phyloP scores from a whole-genome alignment of 2,797 vertebrate species.

The Parauchenoglanis ngamensis region DNA sequence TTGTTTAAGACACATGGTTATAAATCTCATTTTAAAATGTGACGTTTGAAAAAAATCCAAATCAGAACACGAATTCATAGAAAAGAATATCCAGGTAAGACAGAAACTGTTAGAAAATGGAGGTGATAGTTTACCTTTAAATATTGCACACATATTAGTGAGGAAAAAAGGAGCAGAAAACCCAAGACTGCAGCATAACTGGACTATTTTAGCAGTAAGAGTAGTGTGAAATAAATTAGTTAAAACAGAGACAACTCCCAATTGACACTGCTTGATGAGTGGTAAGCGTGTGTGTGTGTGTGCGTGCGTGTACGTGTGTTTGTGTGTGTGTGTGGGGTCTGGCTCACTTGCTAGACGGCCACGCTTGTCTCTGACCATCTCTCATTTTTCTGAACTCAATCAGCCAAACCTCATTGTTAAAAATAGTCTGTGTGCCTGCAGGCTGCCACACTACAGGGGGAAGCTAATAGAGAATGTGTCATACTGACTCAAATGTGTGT shows the following conservation, averaged over 20 bases:
- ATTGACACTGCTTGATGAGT: background rate
- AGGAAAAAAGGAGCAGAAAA: background rate
- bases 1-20: background rate
- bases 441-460: conserved; percentile 64
- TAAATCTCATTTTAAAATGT: background rate
- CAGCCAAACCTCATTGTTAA: conserved; percentile 75
- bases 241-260: conserved; percentile 1
- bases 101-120: background rate
- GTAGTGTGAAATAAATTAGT: background rate
- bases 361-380: conserved; percentile 48
- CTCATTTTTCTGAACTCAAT: conserved; percentile 62
- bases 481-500: conserved; percentile 43
- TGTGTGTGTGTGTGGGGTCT: conserved; percentile 12
- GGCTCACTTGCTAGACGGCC: conserved; percentile 27
- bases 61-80: background rate
- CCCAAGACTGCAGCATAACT: background rate
- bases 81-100: background rate
- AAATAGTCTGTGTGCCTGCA: conserved; percentile 71
- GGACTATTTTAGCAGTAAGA: background rate
- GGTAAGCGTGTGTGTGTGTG: background rate
- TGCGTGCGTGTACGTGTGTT: conserved; percentile 2
- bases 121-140: background rate
- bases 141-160: background rate
- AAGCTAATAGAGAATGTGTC: conserved; percentile 55
- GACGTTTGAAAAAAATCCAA: background rate